A percentile compares a stretch with the other conserved stretches of the same genome.
phyloP scores from a whole-genome alignment of 2,888 invertebrate genomes.

The Heliconius erato region DNA sequence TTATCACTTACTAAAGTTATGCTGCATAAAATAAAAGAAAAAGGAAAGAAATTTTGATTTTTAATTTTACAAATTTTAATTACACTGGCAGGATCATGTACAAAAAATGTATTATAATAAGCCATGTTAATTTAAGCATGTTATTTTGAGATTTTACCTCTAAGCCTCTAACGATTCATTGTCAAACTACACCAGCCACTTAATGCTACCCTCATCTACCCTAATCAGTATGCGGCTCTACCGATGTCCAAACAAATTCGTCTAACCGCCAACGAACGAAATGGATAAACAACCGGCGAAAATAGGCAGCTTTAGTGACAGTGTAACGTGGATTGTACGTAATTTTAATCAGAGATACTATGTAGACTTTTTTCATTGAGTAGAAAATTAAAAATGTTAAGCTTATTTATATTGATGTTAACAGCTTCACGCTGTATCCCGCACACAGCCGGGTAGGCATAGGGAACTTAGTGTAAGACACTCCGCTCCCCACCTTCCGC shows the following conservation, averaged over 20 bases:
- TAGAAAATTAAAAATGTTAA: background rate
- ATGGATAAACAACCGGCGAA: constrained; percentile 46
- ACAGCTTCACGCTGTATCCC: too few species aligned
- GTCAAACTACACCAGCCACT: constrained; percentile 31
- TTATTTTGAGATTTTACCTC: constrained; percentile 7
- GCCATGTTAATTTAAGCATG: constrained; percentile 6
- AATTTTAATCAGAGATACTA: background rate
- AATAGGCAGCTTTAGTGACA: constrained; percentile 32
- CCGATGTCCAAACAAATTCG: constrained; percentile 42
- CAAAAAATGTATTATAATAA: background rate
- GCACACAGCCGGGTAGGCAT: too few species aligned
- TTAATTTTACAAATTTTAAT: too few species aligned
- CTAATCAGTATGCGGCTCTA: constrained; percentile 51
- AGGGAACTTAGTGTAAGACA: too few species aligned
- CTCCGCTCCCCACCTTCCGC: too few species aligned
- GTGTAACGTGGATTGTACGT: background rate
- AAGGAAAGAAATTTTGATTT: too few species aligned
- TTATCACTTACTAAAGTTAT: too few species aligned
- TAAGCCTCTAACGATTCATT: background rate
- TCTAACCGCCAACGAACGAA: constrained; percentile 39
- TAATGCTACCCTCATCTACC: constrained; percentile 43
- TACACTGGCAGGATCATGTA: background rate
- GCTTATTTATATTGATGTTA: background rate
- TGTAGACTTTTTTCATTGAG: background rate
- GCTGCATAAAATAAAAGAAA: too few species aligned